phyloP scores from a whole-genome alignment of 1,140 invertebrate genomes.

The Anastrepha ludens region DNA sequence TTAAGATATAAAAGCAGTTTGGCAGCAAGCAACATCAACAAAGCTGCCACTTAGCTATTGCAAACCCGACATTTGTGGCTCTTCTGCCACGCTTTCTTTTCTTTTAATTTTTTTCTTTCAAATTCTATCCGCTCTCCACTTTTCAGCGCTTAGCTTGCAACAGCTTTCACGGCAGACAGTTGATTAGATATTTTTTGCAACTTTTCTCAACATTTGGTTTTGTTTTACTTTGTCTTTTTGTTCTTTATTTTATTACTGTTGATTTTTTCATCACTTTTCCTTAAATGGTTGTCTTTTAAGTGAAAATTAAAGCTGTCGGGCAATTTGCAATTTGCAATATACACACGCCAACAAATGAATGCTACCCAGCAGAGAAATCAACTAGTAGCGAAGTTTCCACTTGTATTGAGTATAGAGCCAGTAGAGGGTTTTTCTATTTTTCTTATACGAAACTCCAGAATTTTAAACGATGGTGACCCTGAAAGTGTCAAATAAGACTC shows the following conservation, averaged over 20 bases:
- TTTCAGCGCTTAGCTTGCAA: not conserved
- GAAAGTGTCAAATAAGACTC: no score
- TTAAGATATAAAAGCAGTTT: not conserved
- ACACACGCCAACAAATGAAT: not conserved
- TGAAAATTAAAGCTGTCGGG: not conserved
- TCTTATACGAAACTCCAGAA: no score
- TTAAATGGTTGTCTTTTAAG: not conserved
- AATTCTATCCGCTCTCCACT: not conserved
- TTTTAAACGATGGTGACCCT: no score
- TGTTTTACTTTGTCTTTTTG: not conserved
- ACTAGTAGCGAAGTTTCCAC: no score
- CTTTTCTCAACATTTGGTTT: not conserved
- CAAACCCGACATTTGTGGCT: slow-evolving; percentile 2
- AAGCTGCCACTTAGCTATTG: slow-evolving; percentile 5
- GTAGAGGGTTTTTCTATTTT: no score
- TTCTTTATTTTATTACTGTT: not conserved
- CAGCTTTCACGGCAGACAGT: not conserved
- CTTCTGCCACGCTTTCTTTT: slow-evolving; percentile 30
- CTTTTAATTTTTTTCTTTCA: not conserved
- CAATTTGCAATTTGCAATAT: slow-evolving; percentile 17
- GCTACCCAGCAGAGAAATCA: no score
- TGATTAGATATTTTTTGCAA: not conserved
- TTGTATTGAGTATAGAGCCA: no score
- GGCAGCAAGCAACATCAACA: not conserved
- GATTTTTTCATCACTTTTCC: not conserved